Percentiles rank a stretch among this genome's conserved stretches.
Conservation (phyloP, 2,113 vertebrate genomes). For the Stomatorhinus ivindoensis region DNA sequence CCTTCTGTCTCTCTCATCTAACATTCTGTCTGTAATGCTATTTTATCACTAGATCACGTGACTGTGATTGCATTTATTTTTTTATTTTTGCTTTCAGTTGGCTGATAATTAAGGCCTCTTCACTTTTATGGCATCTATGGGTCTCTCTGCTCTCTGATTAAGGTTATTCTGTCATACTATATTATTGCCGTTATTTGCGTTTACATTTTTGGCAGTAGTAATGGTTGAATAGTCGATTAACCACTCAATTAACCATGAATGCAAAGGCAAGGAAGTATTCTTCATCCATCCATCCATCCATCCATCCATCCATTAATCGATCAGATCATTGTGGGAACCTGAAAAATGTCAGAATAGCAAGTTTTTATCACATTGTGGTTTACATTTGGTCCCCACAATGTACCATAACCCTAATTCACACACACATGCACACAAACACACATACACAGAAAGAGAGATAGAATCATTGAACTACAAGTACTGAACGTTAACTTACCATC, state of each 20-base stretch:
- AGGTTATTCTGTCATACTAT: background rate
- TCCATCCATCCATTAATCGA: background rate
- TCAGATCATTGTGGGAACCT: too few species aligned
- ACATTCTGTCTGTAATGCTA: conserved; percentile 17
- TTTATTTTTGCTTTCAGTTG: background rate
- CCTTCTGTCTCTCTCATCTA: conserved; percentile 31
- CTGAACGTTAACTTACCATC: background rate
- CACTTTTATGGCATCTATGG: background rate
- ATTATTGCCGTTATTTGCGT: background rate
- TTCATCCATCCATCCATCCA: background rate
- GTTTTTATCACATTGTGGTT: background rate
- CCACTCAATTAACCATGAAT: background rate
- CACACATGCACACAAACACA: too few species aligned
- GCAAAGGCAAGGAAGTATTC: background rate
- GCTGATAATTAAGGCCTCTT: background rate
- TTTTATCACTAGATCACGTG: conserved; percentile 17
- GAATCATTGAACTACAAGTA: background rate
- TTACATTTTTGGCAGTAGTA: background rate
- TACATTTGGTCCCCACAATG: background rate
- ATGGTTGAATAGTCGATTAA: background rate
- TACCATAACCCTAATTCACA: too few species aligned
- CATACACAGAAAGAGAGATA: background rate
- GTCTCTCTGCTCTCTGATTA: background rate
- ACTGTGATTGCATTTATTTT: background rate
- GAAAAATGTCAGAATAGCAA: background rate